phyloP scores from a whole-genome alignment of 2,797 vertebrate genomes.

The Phyllotis vaccarum region DNA sequence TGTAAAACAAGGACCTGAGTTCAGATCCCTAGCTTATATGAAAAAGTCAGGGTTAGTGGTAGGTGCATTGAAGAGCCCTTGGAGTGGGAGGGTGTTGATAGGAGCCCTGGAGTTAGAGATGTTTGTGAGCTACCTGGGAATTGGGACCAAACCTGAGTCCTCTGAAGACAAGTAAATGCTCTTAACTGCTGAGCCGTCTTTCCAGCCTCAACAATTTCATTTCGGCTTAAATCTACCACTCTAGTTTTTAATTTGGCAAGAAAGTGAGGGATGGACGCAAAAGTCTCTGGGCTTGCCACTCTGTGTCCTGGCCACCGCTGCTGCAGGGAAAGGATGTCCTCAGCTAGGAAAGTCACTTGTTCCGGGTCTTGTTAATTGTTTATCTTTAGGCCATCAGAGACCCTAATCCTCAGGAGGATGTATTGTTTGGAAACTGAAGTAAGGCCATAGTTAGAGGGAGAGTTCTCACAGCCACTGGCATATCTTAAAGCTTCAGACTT shows the following conservation, averaged over 20 bases:
- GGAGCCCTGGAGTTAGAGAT: background rate
- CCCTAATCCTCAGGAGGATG: background rate
- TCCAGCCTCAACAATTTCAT: background rate
- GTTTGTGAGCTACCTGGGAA: background rate
- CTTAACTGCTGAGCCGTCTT: background rate
- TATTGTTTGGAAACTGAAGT: constrained; percentile 51
- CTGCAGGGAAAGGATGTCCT: background rate
- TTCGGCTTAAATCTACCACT: background rate
- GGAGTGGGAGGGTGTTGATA: background rate
- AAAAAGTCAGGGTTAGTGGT: background rate
- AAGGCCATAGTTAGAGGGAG: background rate
- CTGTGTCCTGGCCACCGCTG: background rate
- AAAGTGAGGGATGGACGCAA: background rate
- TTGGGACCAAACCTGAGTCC: background rate
- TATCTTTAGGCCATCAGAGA: constrained; percentile 26
- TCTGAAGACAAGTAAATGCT: background rate
- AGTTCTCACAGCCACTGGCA: background rate
- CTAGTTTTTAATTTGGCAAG: background rate
- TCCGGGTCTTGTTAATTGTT: background rate
- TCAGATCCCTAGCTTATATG: background rate
- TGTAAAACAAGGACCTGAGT: background rate
- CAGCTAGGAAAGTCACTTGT: background rate
- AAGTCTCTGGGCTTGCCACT: background rate
- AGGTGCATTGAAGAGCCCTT: background rate
- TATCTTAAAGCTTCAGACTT: background rate